Percentiles rank a stretch among this genome's conserved stretches.
These are phyloP conservation scores for Venusia cambrica DNA, from an alignment of 2,888 invertebrate genomes.

Conservation along the genomic window DNA sequence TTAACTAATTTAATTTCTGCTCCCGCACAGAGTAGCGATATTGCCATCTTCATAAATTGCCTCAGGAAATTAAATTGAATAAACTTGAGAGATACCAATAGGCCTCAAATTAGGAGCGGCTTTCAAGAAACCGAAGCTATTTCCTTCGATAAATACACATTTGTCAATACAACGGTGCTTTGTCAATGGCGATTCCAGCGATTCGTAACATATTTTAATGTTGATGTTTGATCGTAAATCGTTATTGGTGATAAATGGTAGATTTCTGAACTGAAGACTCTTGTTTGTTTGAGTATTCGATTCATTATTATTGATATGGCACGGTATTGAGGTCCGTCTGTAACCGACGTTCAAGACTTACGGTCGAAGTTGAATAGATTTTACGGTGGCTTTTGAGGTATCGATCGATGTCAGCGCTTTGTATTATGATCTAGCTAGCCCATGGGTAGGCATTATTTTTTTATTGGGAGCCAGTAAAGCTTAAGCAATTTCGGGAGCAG, in stretches of 20 bases:
- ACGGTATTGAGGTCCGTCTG: slow-evolving; percentile 16
- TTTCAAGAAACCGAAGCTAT: slow-evolving; percentile 45
- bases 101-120: slow-evolving; percentile 47
- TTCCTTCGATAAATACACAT: slow-evolving; percentile 60
- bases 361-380: too few species aligned
- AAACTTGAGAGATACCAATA: slow-evolving; percentile 40
- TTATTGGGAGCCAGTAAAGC: too few species aligned
- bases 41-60: slow-evolving; percentile 30
- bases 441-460: too few species aligned
- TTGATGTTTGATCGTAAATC: slow-evolving; percentile 30
- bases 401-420: too few species aligned
- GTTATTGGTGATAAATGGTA: slow-evolving; percentile 31
- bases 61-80: slow-evolving; percentile 29
- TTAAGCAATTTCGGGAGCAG: too few species aligned
- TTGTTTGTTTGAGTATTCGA: slow-evolving; percentile 24
- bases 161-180: slow-evolving; percentile 45
- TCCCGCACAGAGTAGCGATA: slow-evolving; percentile 31
- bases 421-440: too few species aligned
- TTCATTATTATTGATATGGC: slow-evolving; percentile 18
- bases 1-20: slow-evolving; percentile 17
- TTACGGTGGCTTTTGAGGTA: too few species aligned
- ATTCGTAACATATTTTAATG: slow-evolving; percentile 24
- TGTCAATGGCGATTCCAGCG: slow-evolving; percentile 33
- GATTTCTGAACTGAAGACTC: slow-evolving; percentile 26
- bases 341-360: slow-evolving; percentile 10